These are phyloP conservation scores for Beris chalybata DNA, from an alignment of 2,888 invertebrate genomes.

Conservation along the genomic window DNA sequence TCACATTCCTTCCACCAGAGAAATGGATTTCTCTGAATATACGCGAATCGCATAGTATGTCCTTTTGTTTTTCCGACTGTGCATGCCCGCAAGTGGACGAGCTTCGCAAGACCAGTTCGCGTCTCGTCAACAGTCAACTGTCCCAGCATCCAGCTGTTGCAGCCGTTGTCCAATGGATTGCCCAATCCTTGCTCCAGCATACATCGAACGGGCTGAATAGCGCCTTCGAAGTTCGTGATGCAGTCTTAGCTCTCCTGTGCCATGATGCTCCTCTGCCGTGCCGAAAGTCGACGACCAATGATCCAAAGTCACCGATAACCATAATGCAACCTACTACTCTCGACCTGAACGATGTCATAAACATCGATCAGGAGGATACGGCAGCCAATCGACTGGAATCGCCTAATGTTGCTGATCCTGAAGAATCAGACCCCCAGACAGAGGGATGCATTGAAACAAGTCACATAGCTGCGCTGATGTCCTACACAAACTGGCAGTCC, in stretches of 20 bases:
- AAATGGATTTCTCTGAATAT: constrained; percentile 68
- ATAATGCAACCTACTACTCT: constrained; percentile 42
- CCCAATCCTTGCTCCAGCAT: constrained; percentile 68
- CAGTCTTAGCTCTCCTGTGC: constrained; percentile 80
- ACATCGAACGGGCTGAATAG: constrained; percentile 63
- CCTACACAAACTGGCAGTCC: constrained; percentile 81
- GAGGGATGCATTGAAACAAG: constrained; percentile 66
- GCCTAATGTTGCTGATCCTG: constrained; percentile 51
- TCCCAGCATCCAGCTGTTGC: constrained; percentile 74
- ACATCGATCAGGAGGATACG: constrained; percentile 55
- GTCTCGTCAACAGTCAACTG: constrained; percentile 67
- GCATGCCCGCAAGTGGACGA: constrained; percentile 66
- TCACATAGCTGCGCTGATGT: constrained; percentile 76
- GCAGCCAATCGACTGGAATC: constrained; percentile 42
- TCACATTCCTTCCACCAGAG: constrained; percentile 69
- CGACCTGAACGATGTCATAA: constrained; percentile 55
- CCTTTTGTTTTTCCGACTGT: constrained; percentile 85
- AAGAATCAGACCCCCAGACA: constrained; percentile 39
- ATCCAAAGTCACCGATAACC: constrained; percentile 22
- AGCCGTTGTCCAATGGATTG: constrained; percentile 67
- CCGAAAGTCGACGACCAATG: constrained; percentile 44
- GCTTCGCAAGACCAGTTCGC: constrained; percentile 54
- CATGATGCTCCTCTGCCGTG: constrained; percentile 83
- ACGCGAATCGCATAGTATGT: constrained; percentile 76
- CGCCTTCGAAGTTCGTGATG: constrained; percentile 70